Evolutionary conservation across 2,797 vertebrate species (phyloP).

Genomic region (Epinephelus awoara): DNA sequence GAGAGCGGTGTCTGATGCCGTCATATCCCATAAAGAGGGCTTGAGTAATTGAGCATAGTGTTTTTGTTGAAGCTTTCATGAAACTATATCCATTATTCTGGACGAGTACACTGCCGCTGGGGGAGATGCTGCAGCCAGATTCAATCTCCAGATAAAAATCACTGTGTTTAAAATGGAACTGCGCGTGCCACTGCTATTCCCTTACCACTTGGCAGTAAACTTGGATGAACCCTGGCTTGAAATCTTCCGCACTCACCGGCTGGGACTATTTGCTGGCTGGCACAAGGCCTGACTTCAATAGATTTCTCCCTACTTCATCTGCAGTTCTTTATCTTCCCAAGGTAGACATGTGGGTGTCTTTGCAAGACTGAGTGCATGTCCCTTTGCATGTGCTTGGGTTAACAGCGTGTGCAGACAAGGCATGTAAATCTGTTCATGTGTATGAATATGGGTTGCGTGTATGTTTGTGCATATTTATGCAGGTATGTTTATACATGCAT

Average conservation of each 20-base stretch:
- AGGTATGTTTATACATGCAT: neutral
- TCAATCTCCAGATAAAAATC: constrained; percentile 79
- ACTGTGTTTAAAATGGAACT: constrained; percentile 74
- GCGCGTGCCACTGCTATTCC: constrained; percentile 65
- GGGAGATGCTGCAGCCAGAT: constrained; percentile 76
- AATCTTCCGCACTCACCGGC: constrained; percentile 56
- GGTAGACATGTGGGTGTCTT: constrained; percentile 50
- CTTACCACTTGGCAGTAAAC: constrained; percentile 73
- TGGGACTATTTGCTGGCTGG: constrained; percentile 65
- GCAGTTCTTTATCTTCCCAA: constrained; percentile 49
- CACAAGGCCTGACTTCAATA: constrained; percentile 57
- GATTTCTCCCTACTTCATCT: constrained; percentile 48
- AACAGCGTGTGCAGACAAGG: neutral
- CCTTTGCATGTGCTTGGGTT: constrained; percentile 5
- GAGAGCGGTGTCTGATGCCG: constrained; percentile 33
- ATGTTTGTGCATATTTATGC: constrained; percentile 27
- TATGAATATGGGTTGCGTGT: neutral
- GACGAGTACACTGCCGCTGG: constrained; percentile 65
- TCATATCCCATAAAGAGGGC: constrained; percentile 60
- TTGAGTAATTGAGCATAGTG: constrained; percentile 74
- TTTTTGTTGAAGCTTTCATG: constrained; percentile 72
- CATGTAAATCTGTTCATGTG: constrained; percentile 25
- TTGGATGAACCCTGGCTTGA: constrained; percentile 68
- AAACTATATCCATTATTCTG: constrained; percentile 77
- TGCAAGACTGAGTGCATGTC: constrained; percentile 24